These are phyloP conservation scores for Geotrupes spiniger DNA, from an alignment of 2,888 invertebrate species.

Conservation along the genomic window DNA sequence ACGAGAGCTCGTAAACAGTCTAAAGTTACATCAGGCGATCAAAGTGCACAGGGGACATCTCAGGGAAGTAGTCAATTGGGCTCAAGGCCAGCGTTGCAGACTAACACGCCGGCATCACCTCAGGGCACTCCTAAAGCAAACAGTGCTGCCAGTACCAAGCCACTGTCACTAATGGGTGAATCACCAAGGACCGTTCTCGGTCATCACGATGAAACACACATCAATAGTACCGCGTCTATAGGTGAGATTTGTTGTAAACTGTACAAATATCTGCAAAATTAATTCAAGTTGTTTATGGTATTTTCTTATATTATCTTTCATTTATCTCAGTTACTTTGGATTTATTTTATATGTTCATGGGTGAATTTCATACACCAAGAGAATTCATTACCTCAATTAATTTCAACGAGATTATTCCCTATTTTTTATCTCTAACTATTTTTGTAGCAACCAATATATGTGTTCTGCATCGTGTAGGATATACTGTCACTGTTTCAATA, in stretches of 20 bases:
- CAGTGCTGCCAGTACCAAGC: constrained; percentile 14
- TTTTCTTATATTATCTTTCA: not conserved
- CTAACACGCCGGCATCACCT: constrained; percentile 31
- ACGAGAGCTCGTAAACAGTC: constrained; percentile 45
- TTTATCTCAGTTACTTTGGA: constrained; percentile 3
- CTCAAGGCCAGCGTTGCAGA: constrained; percentile 27
- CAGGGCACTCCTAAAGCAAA: constrained; percentile 29
- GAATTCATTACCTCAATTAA: no score
- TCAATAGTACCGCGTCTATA: constrained; percentile 32
- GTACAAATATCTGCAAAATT: no score
- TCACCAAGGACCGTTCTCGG: constrained; percentile 29
- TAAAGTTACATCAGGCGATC: constrained; percentile 29
- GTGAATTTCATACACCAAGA: no score
- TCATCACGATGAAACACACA: constrained; percentile 33
- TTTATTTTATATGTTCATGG: no score
- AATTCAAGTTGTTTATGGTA: no score
- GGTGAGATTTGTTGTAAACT: constrained; percentile 34
- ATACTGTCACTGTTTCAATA: no score
- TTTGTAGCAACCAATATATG: no score
- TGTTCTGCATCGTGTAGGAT: no score
- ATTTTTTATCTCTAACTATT: no score
- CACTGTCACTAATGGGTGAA: constrained; percentile 25
- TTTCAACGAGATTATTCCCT: no score
- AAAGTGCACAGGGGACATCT: constrained; percentile 33
- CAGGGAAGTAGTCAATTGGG: constrained; percentile 23